Percentiles rank a stretch among this genome's conserved stretches.
Conservation (phyloP, 1,140 invertebrate genomes). For the Zaprionus davidi region DNA sequence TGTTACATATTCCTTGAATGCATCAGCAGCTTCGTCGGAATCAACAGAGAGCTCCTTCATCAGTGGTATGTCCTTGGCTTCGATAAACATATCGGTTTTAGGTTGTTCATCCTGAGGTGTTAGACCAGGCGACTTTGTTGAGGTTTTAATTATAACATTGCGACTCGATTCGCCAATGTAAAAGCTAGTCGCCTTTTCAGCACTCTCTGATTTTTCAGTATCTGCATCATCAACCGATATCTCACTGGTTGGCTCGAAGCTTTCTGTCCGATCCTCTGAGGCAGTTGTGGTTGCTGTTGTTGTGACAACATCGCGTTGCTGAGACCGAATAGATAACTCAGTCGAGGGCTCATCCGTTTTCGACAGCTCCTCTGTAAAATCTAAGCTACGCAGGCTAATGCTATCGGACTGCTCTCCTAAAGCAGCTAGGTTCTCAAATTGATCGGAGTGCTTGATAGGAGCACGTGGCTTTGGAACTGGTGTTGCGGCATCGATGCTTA, state of each 20-base stretch:
- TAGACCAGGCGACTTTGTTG: constrained; percentile 58
- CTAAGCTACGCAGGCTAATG: constrained; percentile 76
- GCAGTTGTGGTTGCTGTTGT: constrained; percentile 69
- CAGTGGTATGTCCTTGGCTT: constrained; percentile 69
- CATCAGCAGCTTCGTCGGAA: constrained; percentile 75
- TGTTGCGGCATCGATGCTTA: constrained; percentile 48
- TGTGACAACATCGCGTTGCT: constrained; percentile 66
- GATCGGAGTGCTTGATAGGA: constrained; percentile 76
- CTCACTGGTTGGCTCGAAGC: constrained; percentile 77
- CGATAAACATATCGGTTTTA: constrained; percentile 49
- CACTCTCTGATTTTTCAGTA: constrained; percentile 68
- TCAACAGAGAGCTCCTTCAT: constrained; percentile 81
- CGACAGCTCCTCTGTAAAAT: constrained; percentile 77
- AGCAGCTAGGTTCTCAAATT: constrained; percentile 71
- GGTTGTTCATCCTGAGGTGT: constrained; percentile 67
- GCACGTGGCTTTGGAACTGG: constrained; percentile 79
- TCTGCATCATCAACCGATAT: constrained; percentile 77
- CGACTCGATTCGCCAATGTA: constrained; percentile 83
- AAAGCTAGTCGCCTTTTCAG: constrained; percentile 74
- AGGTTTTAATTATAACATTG: constrained; percentile 79
- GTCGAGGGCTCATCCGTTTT: constrained; percentile 80
- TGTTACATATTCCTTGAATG: constrained; percentile 76
- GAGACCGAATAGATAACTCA: constrained; percentile 72
- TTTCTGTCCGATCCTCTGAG: constrained; percentile 77
- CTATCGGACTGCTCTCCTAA: constrained; percentile 77